Evolutionary conservation across 2,113 vertebrate species (phyloP).

Genomic region (Carassius auratus): DNA sequence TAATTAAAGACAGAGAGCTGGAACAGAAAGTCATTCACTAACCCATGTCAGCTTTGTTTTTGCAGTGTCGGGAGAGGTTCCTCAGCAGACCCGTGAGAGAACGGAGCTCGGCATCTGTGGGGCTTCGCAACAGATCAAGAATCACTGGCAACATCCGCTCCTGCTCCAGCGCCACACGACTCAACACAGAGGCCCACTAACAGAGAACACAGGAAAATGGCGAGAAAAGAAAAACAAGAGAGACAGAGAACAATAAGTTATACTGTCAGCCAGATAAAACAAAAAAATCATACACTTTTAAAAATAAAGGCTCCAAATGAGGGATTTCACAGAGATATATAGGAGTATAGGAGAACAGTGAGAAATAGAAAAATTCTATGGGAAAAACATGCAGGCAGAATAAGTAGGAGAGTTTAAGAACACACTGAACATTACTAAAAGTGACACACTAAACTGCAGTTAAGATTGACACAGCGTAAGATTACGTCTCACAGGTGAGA

Average conservation of each 20-base stretch:
- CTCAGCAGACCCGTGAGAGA: slow-evolving; percentile 90
- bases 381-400: neutral
- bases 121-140: slow-evolving; percentile 83
- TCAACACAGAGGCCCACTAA: slow-evolving; percentile 89
- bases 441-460: neutral
- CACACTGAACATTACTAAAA: neutral
- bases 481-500: neutral
- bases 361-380: neutral
- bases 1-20: neutral
- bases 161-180: slow-evolving; percentile 87
- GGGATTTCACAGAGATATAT: neutral
- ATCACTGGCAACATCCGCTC: slow-evolving; percentile 89
- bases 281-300: neutral
- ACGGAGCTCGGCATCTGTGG: slow-evolving; percentile 84
- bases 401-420: neutral
- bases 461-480: neutral
- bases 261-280: neutral
- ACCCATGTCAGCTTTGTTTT: slow-evolving; percentile 92
- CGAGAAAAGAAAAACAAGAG: slow-evolving; percentile 68
- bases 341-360: neutral
- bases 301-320: neutral
- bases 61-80: slow-evolving; percentile 85
- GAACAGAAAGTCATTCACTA: slow-evolving; percentile 62
- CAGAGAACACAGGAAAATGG: slow-evolving; percentile 64
- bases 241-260: neutral